Percentiles rank a stretch among this genome's conserved stretches.
These are phyloP conservation scores for Eupithecia vulgata DNA, from an alignment of 2,888 invertebrate genomes.

Conservation along the genomic window DNA sequence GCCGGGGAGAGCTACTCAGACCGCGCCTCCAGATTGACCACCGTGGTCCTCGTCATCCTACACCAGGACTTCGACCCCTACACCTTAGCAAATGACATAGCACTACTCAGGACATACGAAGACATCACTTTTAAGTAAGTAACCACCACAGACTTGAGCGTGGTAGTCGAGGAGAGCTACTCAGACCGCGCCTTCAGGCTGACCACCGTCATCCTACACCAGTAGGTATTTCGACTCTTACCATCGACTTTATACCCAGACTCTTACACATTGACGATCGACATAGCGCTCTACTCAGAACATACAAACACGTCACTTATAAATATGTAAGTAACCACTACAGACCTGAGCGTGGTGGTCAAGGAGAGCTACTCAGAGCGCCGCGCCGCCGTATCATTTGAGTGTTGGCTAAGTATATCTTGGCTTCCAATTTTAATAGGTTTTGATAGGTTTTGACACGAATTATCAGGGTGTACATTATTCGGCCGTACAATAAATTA, in stretches of 20 bases:
- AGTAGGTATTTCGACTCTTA: no score
- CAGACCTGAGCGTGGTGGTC: constrained; percentile 62
- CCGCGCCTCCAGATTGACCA: constrained; percentile 60
- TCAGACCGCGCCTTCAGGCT: constrained; percentile 62
- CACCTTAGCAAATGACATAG: constrained; percentile 62
- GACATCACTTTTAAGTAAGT: constrained; percentile 56
- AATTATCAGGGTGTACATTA: no score
- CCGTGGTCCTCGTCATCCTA: constrained; percentile 60
- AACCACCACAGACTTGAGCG: constrained; percentile 58
- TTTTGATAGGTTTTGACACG: no score
- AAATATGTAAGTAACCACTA: constrained; percentile 59
- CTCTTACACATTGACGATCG: constrained; percentile 56
- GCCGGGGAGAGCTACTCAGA: constrained; percentile 71
- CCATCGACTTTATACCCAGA: no score
- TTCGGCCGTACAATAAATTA: no score
- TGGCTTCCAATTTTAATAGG: no score
- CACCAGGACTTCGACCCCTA: constrained; percentile 63
- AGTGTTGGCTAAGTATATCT: no score
- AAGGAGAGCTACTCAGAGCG: constrained; percentile 71
- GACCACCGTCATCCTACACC: constrained; percentile 58
- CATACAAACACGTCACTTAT: constrained; percentile 56
- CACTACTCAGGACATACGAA: constrained; percentile 62
- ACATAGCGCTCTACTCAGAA: constrained; percentile 63
- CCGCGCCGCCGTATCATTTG: no score
- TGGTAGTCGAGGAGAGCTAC: constrained; percentile 71